These are phyloP conservation scores for Ptiloglossa arizonensis DNA, from an alignment of 1,140 invertebrate genomes.

Conservation along the genomic window DNA sequence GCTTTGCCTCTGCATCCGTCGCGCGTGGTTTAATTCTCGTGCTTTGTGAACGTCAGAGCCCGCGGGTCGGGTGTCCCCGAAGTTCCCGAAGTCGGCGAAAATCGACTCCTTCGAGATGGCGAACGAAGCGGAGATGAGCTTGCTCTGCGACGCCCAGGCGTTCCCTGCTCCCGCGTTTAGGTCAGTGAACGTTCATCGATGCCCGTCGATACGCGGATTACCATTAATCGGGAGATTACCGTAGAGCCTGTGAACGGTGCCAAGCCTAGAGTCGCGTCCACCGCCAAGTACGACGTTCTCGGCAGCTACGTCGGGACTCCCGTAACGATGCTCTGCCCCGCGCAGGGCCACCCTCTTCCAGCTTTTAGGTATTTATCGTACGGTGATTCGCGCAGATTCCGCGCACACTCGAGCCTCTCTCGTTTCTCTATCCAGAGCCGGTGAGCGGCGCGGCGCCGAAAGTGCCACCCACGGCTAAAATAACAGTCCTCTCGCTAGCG, in stretches of 20 bases:
- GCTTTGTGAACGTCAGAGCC: slow-evolving; percentile 81
- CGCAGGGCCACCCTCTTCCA: slow-evolving; percentile 85
- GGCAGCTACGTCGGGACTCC: slow-evolving; percentile 66
- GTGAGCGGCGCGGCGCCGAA: slow-evolving; percentile 87
- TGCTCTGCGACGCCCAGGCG: slow-evolving; percentile 86
- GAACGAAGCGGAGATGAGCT: slow-evolving; percentile 70
- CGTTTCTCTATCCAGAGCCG: slow-evolving; percentile 83
- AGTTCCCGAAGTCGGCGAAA: slow-evolving; percentile 80
- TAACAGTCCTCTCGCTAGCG: slow-evolving; percentile 84
- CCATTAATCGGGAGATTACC: slow-evolving; percentile 22
- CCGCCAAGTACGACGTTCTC: slow-evolving; percentile 73
- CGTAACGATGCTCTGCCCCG: slow-evolving; percentile 84
- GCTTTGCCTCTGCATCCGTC: no score
- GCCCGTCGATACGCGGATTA: not conserved
- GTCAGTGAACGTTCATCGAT: slow-evolving; percentile 52
- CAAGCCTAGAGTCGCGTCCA: slow-evolving; percentile 84
- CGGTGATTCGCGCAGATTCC: not conserved
- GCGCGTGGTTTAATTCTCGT: no score
- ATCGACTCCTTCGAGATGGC: slow-evolving; percentile 69
- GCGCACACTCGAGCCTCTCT: slow-evolving; percentile 1
- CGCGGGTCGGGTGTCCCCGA: slow-evolving; percentile 84
- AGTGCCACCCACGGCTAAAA: slow-evolving; percentile 88
- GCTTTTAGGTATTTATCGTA: slow-evolving; percentile 82
- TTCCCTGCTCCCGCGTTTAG: slow-evolving; percentile 81
- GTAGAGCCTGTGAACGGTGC: slow-evolving; percentile 87